Base-by-base conservation (phyloP, 2,888 invertebrate species). In the Cepaea hortensis region DNA sequence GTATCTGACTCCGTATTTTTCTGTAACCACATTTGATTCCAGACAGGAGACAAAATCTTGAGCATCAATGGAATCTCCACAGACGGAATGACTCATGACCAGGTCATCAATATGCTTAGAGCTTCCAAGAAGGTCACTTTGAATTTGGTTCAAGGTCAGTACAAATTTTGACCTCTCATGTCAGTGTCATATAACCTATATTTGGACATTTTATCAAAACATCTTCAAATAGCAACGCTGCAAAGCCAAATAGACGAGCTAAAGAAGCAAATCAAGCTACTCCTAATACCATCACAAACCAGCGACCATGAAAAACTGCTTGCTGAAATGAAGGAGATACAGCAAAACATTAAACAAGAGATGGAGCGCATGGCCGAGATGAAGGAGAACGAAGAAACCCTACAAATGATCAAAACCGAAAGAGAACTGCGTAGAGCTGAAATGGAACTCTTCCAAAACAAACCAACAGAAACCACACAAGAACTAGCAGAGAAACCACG, bases 91-190 rank as follows among this genome's bases (percentile, higher is more conserved):
- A 91, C 92, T 5, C 95, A 95, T 89, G 91, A 93, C 65, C 93
- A 95, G 87, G 95, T 94, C 23, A 94, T 95, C 48, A 90, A 91
- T 75, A 89, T 94, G 88, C 92, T 95, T 84, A 93, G 94, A 85
- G 88, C 92, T 11, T 83, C 91, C 7, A 91, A 91, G 50, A 90
- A 92, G 0, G 91, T 93, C 72, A 91, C 89, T 7, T 90, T 94
- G 9, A 92, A 91, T 85, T 93, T 93, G 18, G 91, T 92, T 72
- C 93, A 92, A 88, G 92, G 93, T 93, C 85, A 81, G 90, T 13
- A 35, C 48, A 68, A 55, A 11, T 9, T 85, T 6, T 46, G n/a
- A 7, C 23, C 20, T 76, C 70, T 70, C 13, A 35, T 5, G 70
- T 70, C 23, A 70, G 5, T 70, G 70, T 70, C 13, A 15, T n/a